Conservation (phyloP, 2,113 vertebrate genomes). For the Barbus barbus region DNA sequence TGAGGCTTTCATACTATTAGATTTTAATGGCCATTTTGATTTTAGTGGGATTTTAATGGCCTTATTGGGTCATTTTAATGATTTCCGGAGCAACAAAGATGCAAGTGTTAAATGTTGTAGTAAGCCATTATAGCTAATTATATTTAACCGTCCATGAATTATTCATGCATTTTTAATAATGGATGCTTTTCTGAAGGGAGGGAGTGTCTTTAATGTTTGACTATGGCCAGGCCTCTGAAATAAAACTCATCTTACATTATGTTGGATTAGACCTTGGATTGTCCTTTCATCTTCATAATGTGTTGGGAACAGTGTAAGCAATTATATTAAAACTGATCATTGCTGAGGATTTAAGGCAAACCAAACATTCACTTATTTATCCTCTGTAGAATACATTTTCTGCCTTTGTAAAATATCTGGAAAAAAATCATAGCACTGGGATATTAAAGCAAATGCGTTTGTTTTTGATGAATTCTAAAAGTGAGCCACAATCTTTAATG, state of each 20-base stretch:
- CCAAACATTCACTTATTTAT: neutral
- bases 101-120: constrained; percentile 8
- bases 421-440: neutral
- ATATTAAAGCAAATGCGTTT: neutral
- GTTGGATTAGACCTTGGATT: neutral
- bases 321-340: neutral
- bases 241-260: neutral
- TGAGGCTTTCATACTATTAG: neutral
- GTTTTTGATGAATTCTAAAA: neutral
- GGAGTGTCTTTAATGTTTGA: neutral
- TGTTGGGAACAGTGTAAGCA: neutral
- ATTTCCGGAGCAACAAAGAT: constrained; percentile 3
- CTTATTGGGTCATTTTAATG: neutral
- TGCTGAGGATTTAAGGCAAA: neutral
- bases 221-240: constrained; percentile 1
- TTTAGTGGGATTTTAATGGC: neutral
- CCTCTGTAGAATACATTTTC: neutral
- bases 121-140: constrained; percentile 3
- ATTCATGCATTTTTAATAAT: constrained; percentile 18
- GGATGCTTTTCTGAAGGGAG: neutral
- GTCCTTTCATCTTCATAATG: neutral
- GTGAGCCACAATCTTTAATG: neutral
- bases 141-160: neutral
- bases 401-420: neutral
- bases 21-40: neutral